Evolutionary conservation across 1,140 invertebrate genomes (phyloP), one percentile per base, ranked within the genome.

Genomic region (Ganaspis sp.): DNA sequence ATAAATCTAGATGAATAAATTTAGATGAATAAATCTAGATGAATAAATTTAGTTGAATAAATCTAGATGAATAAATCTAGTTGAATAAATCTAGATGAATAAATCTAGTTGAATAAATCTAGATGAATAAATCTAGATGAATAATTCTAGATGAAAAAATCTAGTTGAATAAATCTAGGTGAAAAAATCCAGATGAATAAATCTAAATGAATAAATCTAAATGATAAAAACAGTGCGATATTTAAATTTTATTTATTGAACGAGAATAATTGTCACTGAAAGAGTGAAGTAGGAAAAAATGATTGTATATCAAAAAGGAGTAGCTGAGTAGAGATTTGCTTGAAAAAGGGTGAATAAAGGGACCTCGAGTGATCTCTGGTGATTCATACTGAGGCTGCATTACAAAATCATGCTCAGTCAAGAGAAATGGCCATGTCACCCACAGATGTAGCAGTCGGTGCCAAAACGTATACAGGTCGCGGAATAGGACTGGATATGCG

Each of bases 371-470:
- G 11, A 34, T 64, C 58, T 64, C 15, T 29, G 58, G 26, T 29
- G 26, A 64, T 64, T 64, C 58, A 64, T 29, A 64, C 23, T 4
- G 15, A 64, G 12, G 58, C 58, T 29, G 34, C 34, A 74, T 74
- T 42, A 74, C 58, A 23, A 74, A 49, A 74, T 74, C 64, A 69
- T 74, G 73, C 29, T 74, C 69, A 49, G 64, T 74, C 58, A 69
- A 74, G 73, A 74, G 73, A 74, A 74, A 74, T 74, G 76, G 42
- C 78, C 72, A 84, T 73, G 84, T 85, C 85, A 81, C 74, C 75
- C 76, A 80, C 85, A 86, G 85, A 86, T 80, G 72, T 58, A 53
- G 72, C 77, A 76, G 78, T 70, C 81, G 80, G 78, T 83, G 84
- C 81, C 81, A 82, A 84, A 86, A 79, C 74, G 72, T 80, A 81